Base-by-base conservation (phyloP, 2,797 vertebrate genomes). In the Anguilla megastoma region DNA sequence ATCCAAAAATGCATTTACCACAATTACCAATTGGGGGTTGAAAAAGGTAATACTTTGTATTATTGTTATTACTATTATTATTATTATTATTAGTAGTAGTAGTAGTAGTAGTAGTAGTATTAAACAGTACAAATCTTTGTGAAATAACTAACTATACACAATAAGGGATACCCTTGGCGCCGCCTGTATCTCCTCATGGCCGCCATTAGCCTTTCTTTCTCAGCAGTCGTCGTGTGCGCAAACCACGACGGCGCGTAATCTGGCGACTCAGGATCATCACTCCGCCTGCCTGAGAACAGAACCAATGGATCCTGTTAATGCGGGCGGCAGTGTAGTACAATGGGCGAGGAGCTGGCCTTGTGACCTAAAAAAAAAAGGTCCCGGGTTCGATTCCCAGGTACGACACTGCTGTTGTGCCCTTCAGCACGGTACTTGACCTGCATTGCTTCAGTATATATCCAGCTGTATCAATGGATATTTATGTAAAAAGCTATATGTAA, bases 131-230 rank as follows among this genome's bases (percentile, higher is more conserved):
- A 16, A 5, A 69, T 2, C n/a, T 27, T 69, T 69, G 5, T 27
- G 66, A 69, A 69, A 69, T 27, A 69, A 30, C 6, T 8, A 36
- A 9, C 10, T 74, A 14, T 14, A 33, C 2, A 12, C 10, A 74
- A 12, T 30, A 14, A 33, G 69, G 14, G 0, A 74, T 74, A 74
- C 69, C 69, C 69, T 74, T 74, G 27, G 69, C 5, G 12, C 27
- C 69, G 69, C 30, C n/a, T 33, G 69, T 33, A 74, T 74, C 69
- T 36, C 69, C 69, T 74, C 27, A 74, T 74, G 69, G 69, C 69
- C 1, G 69, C 69, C 27, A 74, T 74, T 33, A 30, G 33, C 30
- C 69, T 33, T 33, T 74, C 69, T 14, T 74, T 74, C 69, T 74
- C 69, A 0, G 30, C 69, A 10, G 18, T 36, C 2, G 69, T 74